phyloP scores from a whole-genome alignment of 2,888 invertebrate genomes.

The Rosalia funebris region DNA sequence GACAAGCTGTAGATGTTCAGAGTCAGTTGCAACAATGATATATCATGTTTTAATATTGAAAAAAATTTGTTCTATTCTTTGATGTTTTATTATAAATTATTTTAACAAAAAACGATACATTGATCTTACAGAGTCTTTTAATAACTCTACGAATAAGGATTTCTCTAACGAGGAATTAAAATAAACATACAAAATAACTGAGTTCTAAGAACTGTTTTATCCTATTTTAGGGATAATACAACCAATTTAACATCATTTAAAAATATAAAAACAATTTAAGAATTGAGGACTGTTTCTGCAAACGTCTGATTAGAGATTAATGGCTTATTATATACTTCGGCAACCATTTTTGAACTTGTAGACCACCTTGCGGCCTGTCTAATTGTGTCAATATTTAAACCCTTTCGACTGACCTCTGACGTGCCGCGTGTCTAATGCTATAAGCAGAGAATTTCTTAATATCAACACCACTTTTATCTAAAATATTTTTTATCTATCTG shows the following conservation, averaged over 20 bases:
- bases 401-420: slow-evolving; percentile 21
- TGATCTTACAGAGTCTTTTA: too few species aligned
- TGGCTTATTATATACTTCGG: not conserved
- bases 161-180: too few species aligned
- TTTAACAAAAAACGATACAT: not conserved
- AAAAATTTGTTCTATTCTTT: not conserved
- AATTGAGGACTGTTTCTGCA: not conserved
- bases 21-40: not conserved
- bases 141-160: too few species aligned
- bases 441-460: slow-evolving; percentile 12
- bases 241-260: not conserved
- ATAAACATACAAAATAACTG: not conserved
- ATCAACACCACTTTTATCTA: slow-evolving; percentile 18
- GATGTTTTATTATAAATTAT: not conserved
- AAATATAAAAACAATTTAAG: not conserved
- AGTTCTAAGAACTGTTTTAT: not conserved
- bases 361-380: slow-evolving; percentile 4
- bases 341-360: not conserved
- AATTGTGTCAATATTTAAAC: slow-evolving; percentile 12
- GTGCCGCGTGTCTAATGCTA: slow-evolving; percentile 23
- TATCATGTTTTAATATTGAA: too few species aligned
- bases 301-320: not conserved
- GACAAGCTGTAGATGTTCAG: not conserved
- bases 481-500: slow-evolving; percentile 22
- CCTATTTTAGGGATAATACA: too few species aligned